Evolutionary conservation across 2,113 vertebrate genomes (phyloP), one percentile per base, ranked within the genome.

Genomic region (Gadus macrocephalus): DNA sequence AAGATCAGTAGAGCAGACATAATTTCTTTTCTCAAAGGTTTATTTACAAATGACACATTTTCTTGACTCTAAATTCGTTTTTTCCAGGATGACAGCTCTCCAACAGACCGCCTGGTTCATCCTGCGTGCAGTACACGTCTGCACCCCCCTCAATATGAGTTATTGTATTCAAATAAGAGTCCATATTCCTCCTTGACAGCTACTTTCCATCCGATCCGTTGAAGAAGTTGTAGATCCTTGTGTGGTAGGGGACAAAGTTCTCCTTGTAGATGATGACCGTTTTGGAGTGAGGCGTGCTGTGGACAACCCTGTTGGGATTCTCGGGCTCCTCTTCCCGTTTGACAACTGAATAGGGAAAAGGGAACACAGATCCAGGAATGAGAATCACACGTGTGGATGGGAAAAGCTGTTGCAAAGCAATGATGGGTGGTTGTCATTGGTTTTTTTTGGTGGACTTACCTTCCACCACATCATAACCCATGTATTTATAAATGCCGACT

Each of bases 231-330:
- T 72, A 73, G 62, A 91, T 66, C 63, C 84, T 72, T 0, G 84
- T 82, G 17, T 38, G 79, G 77, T 84, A 89, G 0, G 90, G 91
- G 35, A 92, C 83, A 72, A 87, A 89, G 70, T 86, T 76, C 22
- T 90, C 81, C 71, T 78, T 89, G 77, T 90, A 90, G 42, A 75
- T 1, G 2, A 89, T 53, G 38, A 70, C 20, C 0, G 79, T 73
- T 72, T 73, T 79, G 17, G 1, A 1, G 76, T 82, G 62, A 19
- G 56, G 0, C 0, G 76, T 80, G 56, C 62, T 0, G 42, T 70
- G n/a, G 11, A 82, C 42, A 0, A 77, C 53, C 62, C 64, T 6
- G 42, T 82, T 69, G 6, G 67, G 62, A 42, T 81, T 56, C 8
- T 70, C 19, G 1, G 4, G 22, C 12, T 83, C 66, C 60, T 72